Evolutionary conservation across 2,888 invertebrate species (phyloP).

Genomic region (Diplolepis rosae): DNA sequence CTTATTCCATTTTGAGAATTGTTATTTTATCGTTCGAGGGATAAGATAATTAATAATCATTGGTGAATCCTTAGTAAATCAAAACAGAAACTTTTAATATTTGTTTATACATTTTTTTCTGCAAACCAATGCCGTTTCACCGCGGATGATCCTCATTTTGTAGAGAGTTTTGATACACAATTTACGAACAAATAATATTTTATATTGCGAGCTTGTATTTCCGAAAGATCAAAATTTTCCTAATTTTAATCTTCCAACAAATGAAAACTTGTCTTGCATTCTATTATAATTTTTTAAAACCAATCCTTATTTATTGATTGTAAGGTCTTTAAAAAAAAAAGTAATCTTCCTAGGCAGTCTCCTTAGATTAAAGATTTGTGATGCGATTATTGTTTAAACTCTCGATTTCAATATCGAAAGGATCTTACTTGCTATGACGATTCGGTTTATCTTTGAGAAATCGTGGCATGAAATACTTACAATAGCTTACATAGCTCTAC

Average conservation of each 20-base stretch:
- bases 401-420: not conserved
- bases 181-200: constrained; percentile 14
- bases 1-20: not conserved
- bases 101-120: not conserved
- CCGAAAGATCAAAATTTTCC: not conserved
- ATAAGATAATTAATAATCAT: not conserved
- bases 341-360: not conserved
- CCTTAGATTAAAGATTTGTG: not conserved
- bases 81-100: too few species aligned
- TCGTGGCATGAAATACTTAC: constrained; percentile 29
- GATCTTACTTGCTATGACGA: not conserved
- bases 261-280: too few species aligned
- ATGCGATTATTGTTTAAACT: not conserved
- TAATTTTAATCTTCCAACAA: not conserved
- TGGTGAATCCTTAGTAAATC: not conserved
- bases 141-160: constrained; percentile 1
- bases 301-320: not conserved
- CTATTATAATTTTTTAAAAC: too few species aligned
- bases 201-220: not conserved
- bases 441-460: not conserved
- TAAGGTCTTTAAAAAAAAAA: not conserved
- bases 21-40: not conserved
- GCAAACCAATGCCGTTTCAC: not conserved
- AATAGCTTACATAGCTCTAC: constrained; percentile 18
- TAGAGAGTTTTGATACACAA: constrained; percentile 6